Evolutionary conservation across 2,888 invertebrate species (phyloP).

Genomic region (Elmis aenea): DNA sequence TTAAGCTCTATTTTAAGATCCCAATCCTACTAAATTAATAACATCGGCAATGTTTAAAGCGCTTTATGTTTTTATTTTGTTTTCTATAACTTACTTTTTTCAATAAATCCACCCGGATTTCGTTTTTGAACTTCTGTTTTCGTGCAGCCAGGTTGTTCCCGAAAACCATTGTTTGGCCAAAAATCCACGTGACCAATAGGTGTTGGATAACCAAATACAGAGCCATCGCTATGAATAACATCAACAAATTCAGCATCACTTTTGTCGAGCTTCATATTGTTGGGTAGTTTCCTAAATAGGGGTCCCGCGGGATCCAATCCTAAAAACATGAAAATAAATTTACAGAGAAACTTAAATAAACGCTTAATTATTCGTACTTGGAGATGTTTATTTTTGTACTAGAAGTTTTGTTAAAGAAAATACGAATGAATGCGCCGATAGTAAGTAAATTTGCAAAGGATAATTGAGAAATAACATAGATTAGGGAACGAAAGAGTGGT

Average conservation of each 20-base stretch:
- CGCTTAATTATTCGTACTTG: too few species aligned
- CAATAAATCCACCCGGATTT: conserved; percentile 41
- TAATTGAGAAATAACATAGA: too few species aligned
- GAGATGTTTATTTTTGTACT: too few species aligned
- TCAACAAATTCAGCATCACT: conserved; percentile 60
- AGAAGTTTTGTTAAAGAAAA: not conserved
- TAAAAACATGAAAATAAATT: conserved; percentile 20
- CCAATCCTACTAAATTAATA: too few species aligned
- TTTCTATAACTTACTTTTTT: conserved; percentile 31
- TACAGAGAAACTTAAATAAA: not conserved
- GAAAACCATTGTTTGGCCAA: conserved; percentile 66
- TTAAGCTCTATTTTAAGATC: too few species aligned
- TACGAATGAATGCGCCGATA: not conserved
- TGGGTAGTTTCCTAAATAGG: conserved; percentile 52
- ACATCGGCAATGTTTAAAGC: too few species aligned
- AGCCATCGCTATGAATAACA: conserved; percentile 68
- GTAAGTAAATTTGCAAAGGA: too few species aligned
- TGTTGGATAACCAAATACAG: conserved; percentile 62
- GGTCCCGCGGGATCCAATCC: conserved; percentile 60
- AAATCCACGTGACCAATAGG: conserved; percentile 69
- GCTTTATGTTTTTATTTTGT: not conserved
- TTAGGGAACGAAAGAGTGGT: too few species aligned
- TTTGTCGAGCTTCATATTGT: conserved; percentile 51
- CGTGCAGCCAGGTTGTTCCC: conserved; percentile 67
- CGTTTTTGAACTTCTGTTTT: conserved; percentile 51